A percentile compares a stretch with the other conserved stretches of the same genome.
These are phyloP conservation scores for Paraescarpia echinospica DNA, from an alignment of 1,140 invertebrate species.

Conservation along the genomic window DNA sequence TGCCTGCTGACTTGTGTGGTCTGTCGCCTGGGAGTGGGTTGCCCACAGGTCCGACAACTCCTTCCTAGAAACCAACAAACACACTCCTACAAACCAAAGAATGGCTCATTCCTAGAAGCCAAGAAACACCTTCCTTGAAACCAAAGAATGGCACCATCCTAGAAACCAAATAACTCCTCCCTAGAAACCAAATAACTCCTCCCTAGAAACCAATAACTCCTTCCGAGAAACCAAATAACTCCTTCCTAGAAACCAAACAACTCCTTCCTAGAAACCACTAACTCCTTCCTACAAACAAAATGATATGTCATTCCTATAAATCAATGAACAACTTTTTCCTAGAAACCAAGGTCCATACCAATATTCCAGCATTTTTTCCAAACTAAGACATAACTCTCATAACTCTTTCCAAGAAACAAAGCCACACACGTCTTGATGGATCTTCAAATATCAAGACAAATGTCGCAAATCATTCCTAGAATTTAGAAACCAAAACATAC, in stretches of 20 bases:
- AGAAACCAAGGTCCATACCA: no score
- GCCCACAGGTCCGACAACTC: constrained; percentile 44
- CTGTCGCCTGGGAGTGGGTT: constrained; percentile 49
- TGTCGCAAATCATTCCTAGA: no score
- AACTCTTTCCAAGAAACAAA: no score
- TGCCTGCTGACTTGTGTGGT: constrained; percentile 51
- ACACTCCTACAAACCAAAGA: not conserved
- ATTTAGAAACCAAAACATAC: no score
- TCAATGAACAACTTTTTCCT: not conserved
- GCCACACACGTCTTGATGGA: no score
- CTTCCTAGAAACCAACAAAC: constrained; percentile 7
- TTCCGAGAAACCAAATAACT: constrained; percentile 24
- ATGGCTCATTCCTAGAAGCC: not conserved
- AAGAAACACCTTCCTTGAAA: not conserved
- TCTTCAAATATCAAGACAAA: no score
- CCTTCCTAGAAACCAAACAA: constrained; percentile 36
- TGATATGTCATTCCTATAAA: no score
- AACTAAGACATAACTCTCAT: not conserved
- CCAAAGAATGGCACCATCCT: not conserved
- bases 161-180: not conserved
- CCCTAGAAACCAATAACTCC: not conserved
- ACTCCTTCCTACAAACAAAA: no score
- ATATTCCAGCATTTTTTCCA: not conserved
- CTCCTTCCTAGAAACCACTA: no score
- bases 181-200: not conserved